Percentiles rank a stretch among this genome's conserved stretches.
Conservation (phyloP, 1,140 invertebrate species). For the Apis laboriosa region DNA sequence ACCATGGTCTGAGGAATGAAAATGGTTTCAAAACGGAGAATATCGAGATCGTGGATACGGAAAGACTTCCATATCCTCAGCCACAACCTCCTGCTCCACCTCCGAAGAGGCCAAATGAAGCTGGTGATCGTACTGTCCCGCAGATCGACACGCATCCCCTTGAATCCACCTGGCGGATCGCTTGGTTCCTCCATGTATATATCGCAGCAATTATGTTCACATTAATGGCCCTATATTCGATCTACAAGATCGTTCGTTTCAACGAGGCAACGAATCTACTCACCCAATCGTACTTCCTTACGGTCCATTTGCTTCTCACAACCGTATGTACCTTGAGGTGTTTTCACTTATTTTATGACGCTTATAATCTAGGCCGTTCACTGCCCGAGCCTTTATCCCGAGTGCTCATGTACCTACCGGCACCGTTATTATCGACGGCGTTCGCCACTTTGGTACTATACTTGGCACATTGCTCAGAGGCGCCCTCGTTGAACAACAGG, state of each 20-base stretch:
- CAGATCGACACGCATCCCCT: constrained; percentile 69
- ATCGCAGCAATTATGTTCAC: constrained; percentile 90
- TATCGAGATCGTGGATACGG: constrained; percentile 75
- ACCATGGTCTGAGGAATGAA: constrained; percentile 65
- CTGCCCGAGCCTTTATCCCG: constrained; percentile 90
- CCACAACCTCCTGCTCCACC: constrained; percentile 73
- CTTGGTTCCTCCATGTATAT: constrained; percentile 95
- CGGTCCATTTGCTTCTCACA: constrained; percentile 90
- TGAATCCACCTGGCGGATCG: constrained; percentile 86
- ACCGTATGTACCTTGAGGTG: constrained; percentile 90
- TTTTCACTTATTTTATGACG: constrained; percentile 93
- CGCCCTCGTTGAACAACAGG: constrained; percentile 80
- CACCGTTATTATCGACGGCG: constrained; percentile 91
- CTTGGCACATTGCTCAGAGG: constrained; percentile 86
- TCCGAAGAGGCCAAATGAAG: constrained; percentile 64
- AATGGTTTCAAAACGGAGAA: constrained; percentile 72
- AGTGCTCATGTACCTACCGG: constrained; percentile 90
- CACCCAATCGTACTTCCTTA: constrained; percentile 91
- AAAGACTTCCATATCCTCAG: constrained; percentile 74
- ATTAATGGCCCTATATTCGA: constrained; percentile 89
- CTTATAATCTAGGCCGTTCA: constrained; percentile 91
- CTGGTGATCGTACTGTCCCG: constrained; percentile 60
- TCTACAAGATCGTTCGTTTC: constrained; percentile 90
- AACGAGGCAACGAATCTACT: constrained; percentile 90
- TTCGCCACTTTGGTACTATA: constrained; percentile 93